Evolutionary conservation across 2,797 vertebrate species (phyloP), one percentile per base, ranked within the genome.

Genomic region (Dicrostonyx torquatus): DNA sequence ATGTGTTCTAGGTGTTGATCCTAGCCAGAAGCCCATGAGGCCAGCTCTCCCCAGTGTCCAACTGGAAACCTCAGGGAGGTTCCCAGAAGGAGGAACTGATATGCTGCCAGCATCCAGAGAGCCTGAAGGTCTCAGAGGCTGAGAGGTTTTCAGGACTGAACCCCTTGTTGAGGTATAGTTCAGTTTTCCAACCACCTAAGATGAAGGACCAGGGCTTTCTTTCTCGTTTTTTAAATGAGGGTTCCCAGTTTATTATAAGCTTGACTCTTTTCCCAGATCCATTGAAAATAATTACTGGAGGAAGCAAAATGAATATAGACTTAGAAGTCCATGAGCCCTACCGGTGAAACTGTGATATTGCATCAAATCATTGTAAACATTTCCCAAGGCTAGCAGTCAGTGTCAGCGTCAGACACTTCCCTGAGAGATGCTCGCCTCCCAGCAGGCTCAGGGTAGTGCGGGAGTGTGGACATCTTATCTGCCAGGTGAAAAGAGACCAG

Each of bases 391-490:
- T 72, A 13, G 5, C 17, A 14, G 50, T 60, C 20, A 4, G 2
- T 20, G 14, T 48, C 17, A 8, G 43, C 6, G 22, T 12, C 22
- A 18, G 37, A 76, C 48, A 13, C 62, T 48, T n/a, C 50, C 2
- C 26, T 14, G 17, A 45, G 58, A 17, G 2, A 22, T 17, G 4
- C 2, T n/a, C n/a, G 29, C 17, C 50, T 62, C 24, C 15, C 11
- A 0, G 1, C 0, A 20, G 1, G 10, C 77, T 48, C 34, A 2
- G 53, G 22, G 75, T 7, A 2, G 29, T 6, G 1, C 17, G 31
- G 5, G 11, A 5, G 18, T 4, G 9, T 1, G 6, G 0, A 3
- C 5, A 2, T 6, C 10, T 37, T 0, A 17, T 4, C 29, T 22
- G 20, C 34, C 6, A 9, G 14, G 22, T 53, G 18, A 48, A 53